A percentile compares a stretch with the other conserved stretches of the same genome.
These are phyloP conservation scores for Drosophila watanabei DNA, from an alignment of 1,140 invertebrate species.

Conservation along the genomic window DNA sequence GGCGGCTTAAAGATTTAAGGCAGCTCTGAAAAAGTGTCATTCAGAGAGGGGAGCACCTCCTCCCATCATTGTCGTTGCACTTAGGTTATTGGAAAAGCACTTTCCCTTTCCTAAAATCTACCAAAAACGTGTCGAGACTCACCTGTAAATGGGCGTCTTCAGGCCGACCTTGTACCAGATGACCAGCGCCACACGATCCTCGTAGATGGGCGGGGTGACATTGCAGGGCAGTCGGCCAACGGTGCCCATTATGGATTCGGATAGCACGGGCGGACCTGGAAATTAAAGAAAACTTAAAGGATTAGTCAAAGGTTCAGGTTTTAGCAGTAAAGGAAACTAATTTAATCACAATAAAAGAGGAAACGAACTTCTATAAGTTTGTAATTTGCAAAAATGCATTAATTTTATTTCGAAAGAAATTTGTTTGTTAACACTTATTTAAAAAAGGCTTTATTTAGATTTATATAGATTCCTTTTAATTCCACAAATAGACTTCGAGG, in stretches of 20 bases:
- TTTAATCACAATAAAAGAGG: neutral
- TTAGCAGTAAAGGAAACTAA: too few relatives aligned
- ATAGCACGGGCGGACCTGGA: slow-evolving; percentile 88
- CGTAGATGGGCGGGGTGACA: slow-evolving; percentile 90
- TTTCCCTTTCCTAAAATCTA: too few relatives aligned
- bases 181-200: slow-evolving; percentile 92
- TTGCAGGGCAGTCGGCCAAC: slow-evolving; percentile 93
- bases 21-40: slow-evolving; percentile 19
- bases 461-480: neutral
- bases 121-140: slow-evolving; percentile 78
- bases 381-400: neutral
- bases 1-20: slow-evolving; percentile 57
- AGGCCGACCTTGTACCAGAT: slow-evolving; percentile 94
- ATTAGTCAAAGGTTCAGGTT: neutral
- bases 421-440: neutral
- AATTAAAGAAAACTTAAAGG: neutral
- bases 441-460: neutral
- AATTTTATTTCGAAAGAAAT: neutral
- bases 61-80: neutral
- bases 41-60: neutral
- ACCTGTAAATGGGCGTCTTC: slow-evolving; percentile 93
- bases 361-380: neutral
- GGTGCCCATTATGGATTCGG: slow-evolving; percentile 91
- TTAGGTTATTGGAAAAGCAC: slow-evolving; percentile 9
- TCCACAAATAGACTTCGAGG: neutral